phyloP scores from a whole-genome alignment of 2,888 invertebrate species.

The Rhaphigaster nebulosa region DNA sequence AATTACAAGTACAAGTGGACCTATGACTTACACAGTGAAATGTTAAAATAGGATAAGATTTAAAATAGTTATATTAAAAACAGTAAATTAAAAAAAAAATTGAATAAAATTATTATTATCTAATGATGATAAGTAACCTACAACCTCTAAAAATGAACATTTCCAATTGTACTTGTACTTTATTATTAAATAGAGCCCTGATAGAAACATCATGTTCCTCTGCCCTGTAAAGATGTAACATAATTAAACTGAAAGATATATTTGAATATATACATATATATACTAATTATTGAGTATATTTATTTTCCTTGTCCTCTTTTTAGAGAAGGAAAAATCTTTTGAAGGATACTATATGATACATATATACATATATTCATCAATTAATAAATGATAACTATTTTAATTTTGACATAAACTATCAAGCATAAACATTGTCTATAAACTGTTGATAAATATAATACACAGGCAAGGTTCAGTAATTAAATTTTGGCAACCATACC shows the following conservation, averaged over 20 bases:
- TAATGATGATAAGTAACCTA: no score
- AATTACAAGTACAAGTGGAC: no score
- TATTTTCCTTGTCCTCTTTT: not conserved
- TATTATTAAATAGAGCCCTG: no score
- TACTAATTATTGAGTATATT: not conserved
- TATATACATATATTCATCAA: not conserved
- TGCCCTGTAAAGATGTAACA: not conserved
- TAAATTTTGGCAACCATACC: slow-evolving; percentile 27
- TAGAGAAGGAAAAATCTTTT: not conserved
- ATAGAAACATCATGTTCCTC: not conserved
- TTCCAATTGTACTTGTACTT: no score
- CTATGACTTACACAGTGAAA: no score
- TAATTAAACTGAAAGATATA: not conserved
- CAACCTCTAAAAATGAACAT: no score
- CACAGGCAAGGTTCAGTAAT: not conserved
- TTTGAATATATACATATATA: not conserved
- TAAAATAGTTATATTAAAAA: no score
- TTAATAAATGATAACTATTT: not conserved
- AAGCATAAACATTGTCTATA: not conserved
- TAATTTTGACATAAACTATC: not conserved
- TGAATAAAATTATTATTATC: no score
- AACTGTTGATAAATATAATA: not conserved
- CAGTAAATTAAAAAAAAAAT: no score
- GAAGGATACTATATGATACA: no score
- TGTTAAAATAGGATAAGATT: no score